A percentile compares a stretch with the other conserved stretches of the same genome.
Evolutionary conservation across 2,113 vertebrate species (phyloP).

Genomic region (Atherinomorus stipes): DNA sequence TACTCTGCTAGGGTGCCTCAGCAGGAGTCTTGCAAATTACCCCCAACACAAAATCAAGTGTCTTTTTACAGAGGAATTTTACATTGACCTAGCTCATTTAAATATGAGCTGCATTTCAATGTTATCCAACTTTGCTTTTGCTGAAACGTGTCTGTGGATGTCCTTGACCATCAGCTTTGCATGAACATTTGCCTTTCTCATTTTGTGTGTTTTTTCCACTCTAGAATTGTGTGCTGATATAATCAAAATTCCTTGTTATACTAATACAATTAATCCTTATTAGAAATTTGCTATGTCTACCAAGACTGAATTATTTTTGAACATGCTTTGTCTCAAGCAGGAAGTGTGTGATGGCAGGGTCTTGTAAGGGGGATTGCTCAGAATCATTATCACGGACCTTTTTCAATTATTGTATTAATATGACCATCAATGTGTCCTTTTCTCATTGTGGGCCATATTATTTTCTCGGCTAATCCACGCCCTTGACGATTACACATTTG

Average conservation of each 20-base stretch:
- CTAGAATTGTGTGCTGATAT: slow-evolving; percentile 42
- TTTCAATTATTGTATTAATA: slow-evolving; percentile 15
- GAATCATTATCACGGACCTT: slow-evolving; percentile 21
- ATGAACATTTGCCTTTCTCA: slow-evolving; percentile 42
- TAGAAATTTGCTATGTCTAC: slow-evolving; percentile 34
- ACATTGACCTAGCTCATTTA: slow-evolving; percentile 60
- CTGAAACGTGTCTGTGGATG: slow-evolving; percentile 27
- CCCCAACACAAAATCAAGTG: slow-evolving; percentile 50
- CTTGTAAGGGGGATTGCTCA: slow-evolving; percentile 42
- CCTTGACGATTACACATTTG: slow-evolving; percentile 20
- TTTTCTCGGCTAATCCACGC: slow-evolving; percentile 27
- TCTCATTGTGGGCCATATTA: slow-evolving; percentile 28
- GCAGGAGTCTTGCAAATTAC: slow-evolving; percentile 62
- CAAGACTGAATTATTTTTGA: slow-evolving; percentile 45
- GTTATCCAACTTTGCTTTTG: slow-evolving; percentile 48
- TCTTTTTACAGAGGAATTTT: slow-evolving; percentile 54
- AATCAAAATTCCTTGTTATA: slow-evolving; percentile 51
- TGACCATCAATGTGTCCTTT: slow-evolving; percentile 37
- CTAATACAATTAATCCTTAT: slow-evolving; percentile 52
- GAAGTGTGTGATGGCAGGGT: slow-evolving; percentile 38
- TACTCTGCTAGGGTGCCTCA: slow-evolving; percentile 44
- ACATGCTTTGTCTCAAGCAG: slow-evolving; percentile 51
- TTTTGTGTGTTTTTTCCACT: slow-evolving; percentile 27
- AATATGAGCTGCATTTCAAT: slow-evolving; percentile 49
- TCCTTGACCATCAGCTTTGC: slow-evolving; percentile 75